Percentiles rank a stretch among this genome's conserved stretches.
These are phyloP conservation scores for Sipha maydis DNA, from an alignment of 2,888 invertebrate species.

Conservation along the genomic window DNA sequence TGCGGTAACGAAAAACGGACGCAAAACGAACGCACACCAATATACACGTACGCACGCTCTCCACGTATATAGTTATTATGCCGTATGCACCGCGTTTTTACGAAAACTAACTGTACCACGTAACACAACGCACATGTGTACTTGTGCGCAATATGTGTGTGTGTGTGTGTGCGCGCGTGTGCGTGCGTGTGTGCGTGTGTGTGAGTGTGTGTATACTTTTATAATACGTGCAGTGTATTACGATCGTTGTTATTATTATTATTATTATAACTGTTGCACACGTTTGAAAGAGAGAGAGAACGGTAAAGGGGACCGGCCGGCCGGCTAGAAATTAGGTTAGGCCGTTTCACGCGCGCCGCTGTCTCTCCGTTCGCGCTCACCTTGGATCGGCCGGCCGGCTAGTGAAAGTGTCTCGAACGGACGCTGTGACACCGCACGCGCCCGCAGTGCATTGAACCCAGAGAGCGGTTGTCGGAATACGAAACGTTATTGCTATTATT, in stretches of 20 bases:
- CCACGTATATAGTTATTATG: no score
- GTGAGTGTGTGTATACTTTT: background rate
- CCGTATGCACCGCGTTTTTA: background rate
- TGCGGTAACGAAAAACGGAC: no score
- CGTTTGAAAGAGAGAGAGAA: background rate
- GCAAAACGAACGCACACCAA: no score
- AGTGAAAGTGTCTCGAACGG: conserved; percentile 42
- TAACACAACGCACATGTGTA: no score
- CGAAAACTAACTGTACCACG: background rate
- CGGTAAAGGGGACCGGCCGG: background rate
- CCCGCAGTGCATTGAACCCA: conserved; percentile 43
- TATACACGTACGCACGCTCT: no score
- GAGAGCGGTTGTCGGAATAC: conserved; percentile 15
- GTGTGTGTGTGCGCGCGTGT: no score
- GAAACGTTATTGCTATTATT: background rate
- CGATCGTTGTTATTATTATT: background rate
- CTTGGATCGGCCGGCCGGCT: background rate
- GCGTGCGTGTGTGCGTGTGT: no score
- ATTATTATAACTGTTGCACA: background rate
- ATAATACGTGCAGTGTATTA: background rate
- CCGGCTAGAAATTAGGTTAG: conserved; percentile 57
- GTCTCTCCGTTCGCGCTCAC: background rate
- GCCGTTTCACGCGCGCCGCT: conserved; percentile 32
- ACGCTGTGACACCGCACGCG: background rate
- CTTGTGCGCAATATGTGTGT: no score